Evolutionary conservation across 2,888 invertebrate genomes (phyloP), one percentile per base, ranked within the genome.

Genomic region (Deladenus siricidicola): DNA sequence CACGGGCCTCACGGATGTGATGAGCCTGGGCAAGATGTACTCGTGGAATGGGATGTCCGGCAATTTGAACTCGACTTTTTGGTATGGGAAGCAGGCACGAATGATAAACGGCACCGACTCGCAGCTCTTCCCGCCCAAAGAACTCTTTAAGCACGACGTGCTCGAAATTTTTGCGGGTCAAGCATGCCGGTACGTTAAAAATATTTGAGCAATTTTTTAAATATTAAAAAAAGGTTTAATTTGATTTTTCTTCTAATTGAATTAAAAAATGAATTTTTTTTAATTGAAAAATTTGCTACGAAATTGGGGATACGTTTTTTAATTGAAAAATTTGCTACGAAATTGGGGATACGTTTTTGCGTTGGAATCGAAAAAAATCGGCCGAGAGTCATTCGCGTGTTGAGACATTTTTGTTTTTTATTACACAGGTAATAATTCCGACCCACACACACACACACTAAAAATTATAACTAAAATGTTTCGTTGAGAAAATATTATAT

Each of bases 121-220:
- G 6, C 76, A 76, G 52, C 47, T 77, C 26, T 76, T 75, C 66
- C 63, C 68, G 21, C 76, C 76, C 26, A 56, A 70, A 17, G 34
- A 75, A 61, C 61, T n/a, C 6, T 24, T 29, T 6, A 42, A 34
- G 14, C 39, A 39, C 14, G 34, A 55, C 21, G 51, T 56, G 17
- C 45, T 65, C 21, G 50, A 65, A 8, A 45, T 45, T 2, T 77
- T 77, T 49, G 69, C 70, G 17, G 70, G 70, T 8, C 69, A 66
- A 42, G 66, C 72, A 10, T 73, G 74, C 55, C 58, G 76, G 73
- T 73, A 56, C 1, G 30, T n/a, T n/a, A n/a, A n/a, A n/a, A n/a
- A n/a, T n/a, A n/a, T n/a, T n/a, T n/a, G n/a, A n/a, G n/a, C n/a
- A n/a, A 17, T 28, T 8, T 26, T 17, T 44, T 14, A 21, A 39